Percentiles rank a stretch among this genome's conserved stretches.
phyloP scores from a whole-genome alignment of 2,888 invertebrate genomes.

The Diploptera punctata region DNA sequence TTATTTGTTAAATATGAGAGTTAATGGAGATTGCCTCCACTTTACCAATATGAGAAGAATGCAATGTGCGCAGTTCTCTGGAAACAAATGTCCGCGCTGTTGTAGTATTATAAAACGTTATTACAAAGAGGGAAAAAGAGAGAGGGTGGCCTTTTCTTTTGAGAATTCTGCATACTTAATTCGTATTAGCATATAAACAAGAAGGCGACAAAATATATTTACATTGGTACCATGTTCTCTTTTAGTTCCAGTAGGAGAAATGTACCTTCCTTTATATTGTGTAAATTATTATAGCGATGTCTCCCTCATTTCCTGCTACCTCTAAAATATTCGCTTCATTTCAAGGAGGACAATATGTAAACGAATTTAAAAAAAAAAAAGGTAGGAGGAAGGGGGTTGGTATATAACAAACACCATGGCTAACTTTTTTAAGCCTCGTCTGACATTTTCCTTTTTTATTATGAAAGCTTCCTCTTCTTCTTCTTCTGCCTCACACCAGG shows the following conservation, averaged over 20 bases:
- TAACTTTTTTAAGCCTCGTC: conserved; percentile 39
- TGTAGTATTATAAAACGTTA: background rate
- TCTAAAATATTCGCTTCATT: conserved; percentile 35
- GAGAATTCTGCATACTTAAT: conserved; percentile 30
- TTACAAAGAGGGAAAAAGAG: background rate
- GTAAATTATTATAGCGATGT: conserved; percentile 39
- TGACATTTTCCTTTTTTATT: conserved; percentile 32
- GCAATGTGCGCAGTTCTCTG: no score
- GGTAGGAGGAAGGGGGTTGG: background rate
- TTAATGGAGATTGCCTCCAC: no score
- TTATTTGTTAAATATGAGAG: no score
- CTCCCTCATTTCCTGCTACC: conserved; percentile 8
- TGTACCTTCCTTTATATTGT: conserved; percentile 36
- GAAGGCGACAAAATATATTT: conserved; percentile 42
- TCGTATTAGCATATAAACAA: conserved; percentile 43
- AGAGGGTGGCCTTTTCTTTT: background rate
- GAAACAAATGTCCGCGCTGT: conserved; percentile 3
- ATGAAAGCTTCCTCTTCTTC: background rate
- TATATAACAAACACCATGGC: conserved; percentile 25
- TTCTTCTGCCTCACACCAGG: background rate
- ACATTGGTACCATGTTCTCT: conserved; percentile 34
- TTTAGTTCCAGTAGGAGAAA: conserved; percentile 15
- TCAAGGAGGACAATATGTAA: conserved; percentile 41
- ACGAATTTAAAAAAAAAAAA: conserved; percentile 38
- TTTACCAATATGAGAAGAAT: no score